These are phyloP conservation scores for Crotalus viridis DNA, from an alignment of 2,113 vertebrate genomes.

Conservation along the genomic window DNA sequence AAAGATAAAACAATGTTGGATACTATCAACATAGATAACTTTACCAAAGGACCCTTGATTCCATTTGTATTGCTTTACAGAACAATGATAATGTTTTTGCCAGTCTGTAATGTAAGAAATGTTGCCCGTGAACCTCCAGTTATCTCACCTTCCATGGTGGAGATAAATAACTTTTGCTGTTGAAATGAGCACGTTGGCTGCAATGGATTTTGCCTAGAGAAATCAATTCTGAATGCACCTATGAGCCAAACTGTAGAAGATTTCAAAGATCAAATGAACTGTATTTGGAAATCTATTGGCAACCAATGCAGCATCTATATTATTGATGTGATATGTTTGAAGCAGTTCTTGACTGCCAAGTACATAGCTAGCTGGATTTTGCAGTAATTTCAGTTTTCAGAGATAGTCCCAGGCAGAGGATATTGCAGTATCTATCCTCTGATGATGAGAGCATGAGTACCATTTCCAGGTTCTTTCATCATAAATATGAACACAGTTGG, in stretches of 20 bases:
- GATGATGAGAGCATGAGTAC: not conserved
- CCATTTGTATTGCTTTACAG: not conserved
- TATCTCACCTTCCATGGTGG: not conserved
- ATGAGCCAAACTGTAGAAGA: not conserved
- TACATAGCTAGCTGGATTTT: not conserved
- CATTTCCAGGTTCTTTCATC: not conserved
- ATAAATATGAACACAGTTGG: not conserved
- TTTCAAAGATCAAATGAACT: not conserved
- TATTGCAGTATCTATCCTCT: not conserved
- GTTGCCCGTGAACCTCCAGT: not conserved
- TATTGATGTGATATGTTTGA: not conserved
- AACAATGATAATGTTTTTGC: not conserved
- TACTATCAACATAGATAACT: not conserved
- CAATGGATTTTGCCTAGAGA: not conserved
- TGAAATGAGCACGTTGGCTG: not conserved
- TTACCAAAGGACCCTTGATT: not conserved
- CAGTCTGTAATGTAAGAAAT: not conserved
- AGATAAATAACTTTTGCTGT: not conserved
- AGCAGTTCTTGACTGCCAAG: not conserved
- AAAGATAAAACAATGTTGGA: not conserved
- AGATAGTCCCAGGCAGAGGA: not conserved
- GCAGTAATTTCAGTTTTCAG: not conserved
- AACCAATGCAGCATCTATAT: not conserved
- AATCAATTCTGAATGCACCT: not conserved
- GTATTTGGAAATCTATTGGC: not conserved